phyloP scores from a whole-genome alignment of 2,888 invertebrate species.

The Nephrotoma appendiculata region DNA sequence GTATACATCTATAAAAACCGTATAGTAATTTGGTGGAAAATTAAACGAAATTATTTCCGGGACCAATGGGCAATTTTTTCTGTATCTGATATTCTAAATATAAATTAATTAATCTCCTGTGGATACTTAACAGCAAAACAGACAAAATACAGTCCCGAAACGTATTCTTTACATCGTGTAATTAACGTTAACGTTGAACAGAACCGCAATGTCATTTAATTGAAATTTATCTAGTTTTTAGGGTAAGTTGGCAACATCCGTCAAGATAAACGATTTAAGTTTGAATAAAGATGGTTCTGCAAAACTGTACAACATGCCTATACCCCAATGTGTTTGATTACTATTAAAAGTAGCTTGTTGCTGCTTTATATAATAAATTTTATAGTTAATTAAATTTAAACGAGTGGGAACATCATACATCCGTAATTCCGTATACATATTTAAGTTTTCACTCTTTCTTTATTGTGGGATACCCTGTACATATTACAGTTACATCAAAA shows the following conservation, averaged over 20 bases:
- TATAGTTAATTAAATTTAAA: not conserved
- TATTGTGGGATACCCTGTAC: not conserved
- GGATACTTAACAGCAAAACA: not conserved
- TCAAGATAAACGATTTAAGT: not conserved
- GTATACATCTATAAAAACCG: not conserved
- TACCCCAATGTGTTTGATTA: not conserved
- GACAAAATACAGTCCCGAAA: not conserved
- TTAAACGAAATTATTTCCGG: not conserved
- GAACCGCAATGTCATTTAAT: not conserved
- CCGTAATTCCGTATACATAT: not conserved
- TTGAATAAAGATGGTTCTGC: not conserved
- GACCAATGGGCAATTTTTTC: not conserved
- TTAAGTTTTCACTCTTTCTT: not conserved
- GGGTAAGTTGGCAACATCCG: not conserved
- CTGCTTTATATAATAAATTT: not conserved
- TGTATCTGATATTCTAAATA: not conserved
- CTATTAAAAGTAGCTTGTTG: not conserved
- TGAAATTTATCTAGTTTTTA: not conserved
- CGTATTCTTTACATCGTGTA: not conserved
- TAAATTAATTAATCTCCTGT: not conserved
- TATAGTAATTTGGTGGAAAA: not conserved
- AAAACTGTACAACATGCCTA: not conserved
- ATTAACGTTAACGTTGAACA: not conserved
- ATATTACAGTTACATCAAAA: not conserved
- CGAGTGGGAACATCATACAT: not conserved